Evolutionary conservation across 2,888 invertebrate genomes (phyloP), one percentile per base, ranked within the genome.

Genomic region (Lithophane semibrunnea): DNA sequence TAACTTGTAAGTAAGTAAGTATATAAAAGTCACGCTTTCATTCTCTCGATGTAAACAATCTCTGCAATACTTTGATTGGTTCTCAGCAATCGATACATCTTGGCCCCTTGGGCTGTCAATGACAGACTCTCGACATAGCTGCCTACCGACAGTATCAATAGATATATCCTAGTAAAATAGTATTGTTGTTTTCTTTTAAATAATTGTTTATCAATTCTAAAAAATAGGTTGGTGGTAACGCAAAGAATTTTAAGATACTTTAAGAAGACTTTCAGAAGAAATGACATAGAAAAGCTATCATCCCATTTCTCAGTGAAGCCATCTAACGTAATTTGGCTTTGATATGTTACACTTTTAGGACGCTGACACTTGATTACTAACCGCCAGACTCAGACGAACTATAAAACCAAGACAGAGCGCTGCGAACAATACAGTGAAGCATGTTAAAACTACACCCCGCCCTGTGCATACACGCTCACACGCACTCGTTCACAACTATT

Each of bases 41-140:
- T 76, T 69, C 42, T 73, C 52, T 29, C 37, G 18, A 54, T 60
- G 79, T 56, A 83, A 87, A 82, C 76, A 86, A 86, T 21, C 69
- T 64, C 42, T 61, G 78, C 80, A 78, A 77, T 82, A 79, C 79
- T 72, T 79, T 84, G 88, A 88, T 87, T 88, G 80, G 80, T 84
- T 84, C 66, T 42, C 72, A 54, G 56, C 65, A 76, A 82, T 88
- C 87, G 80, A 87, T 87, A 81, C 76, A 74, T 87, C 87, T 86
- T 84, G 67, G 66, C 69, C 75, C 86, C 82, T 79, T 73, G 64
- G 64, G 80, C 86, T 86, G 88, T 79, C 83, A 79, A 10, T 58
- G 77, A 66, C 87, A 88, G 88, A 73, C 75, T 21, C 47, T 67
- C 76, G 73, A 78, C 72, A 63, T 75, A 63, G 64, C 78, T 52